phyloP scores from a whole-genome alignment of 2,888 invertebrate genomes.

The Sarcophaga variegata region DNA sequence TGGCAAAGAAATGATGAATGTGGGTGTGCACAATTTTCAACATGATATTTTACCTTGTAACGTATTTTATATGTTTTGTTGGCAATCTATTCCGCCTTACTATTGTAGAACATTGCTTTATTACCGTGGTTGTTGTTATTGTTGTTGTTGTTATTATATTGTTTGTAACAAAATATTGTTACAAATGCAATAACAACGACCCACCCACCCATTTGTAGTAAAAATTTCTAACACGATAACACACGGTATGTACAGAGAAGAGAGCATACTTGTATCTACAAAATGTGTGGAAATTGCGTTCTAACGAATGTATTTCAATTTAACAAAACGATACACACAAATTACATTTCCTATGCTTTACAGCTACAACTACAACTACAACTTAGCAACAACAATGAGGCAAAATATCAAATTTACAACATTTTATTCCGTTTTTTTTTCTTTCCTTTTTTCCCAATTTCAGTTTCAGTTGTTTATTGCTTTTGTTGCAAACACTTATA shows the following conservation, averaged over 20 bases:
- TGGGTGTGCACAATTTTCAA: background rate
- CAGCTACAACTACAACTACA: slow-evolving; percentile 37
- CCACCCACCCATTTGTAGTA: slow-evolving; percentile 39
- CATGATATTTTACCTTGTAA: slow-evolving; percentile 61
- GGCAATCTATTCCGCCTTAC: background rate
- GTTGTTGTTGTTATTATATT: background rate
- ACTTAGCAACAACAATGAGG: background rate
- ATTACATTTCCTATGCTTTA: slow-evolving; percentile 65
- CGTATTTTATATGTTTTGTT: background rate
- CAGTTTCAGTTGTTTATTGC: background rate
- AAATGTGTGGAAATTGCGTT: background rate
- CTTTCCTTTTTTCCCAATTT: background rate
- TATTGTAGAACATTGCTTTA: background rate
- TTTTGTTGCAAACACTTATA: background rate
- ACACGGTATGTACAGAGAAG: background rate
- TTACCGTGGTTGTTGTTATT: background rate
- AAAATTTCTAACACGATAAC: background rate
- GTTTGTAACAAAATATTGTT: slow-evolving; percentile 43
- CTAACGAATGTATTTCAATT: slow-evolving; percentile 8
- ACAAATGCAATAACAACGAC: slow-evolving; percentile 58
- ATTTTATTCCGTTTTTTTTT: background rate
- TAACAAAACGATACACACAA: slow-evolving; percentile 54
- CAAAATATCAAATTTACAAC: background rate
- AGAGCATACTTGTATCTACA: background rate
- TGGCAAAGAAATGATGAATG: too few species aligned